A percentile compares a stretch with the other conserved stretches of the same genome.
These are phyloP conservation scores for Stenoptilia bipunctidactyla DNA, from an alignment of 2,888 invertebrate species.

Conservation along the genomic window DNA sequence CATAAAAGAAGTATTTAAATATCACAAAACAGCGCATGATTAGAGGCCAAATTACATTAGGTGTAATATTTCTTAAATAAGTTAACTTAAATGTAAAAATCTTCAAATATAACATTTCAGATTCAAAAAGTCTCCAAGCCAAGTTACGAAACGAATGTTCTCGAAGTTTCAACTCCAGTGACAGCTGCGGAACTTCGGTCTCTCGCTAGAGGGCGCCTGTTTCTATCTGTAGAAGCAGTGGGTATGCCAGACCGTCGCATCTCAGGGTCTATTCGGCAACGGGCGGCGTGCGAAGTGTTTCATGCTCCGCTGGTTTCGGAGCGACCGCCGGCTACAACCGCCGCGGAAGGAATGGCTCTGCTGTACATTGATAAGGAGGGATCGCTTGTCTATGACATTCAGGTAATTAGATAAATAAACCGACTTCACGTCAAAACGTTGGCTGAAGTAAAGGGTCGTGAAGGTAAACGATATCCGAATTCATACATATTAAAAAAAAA, in stretches of 20 bases:
- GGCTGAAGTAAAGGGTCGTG: too few relatives aligned
- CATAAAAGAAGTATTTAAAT: too few relatives aligned
- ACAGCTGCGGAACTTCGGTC: slow-evolving; percentile 81
- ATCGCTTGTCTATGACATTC: slow-evolving; percentile 82
- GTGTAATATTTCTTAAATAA: too few relatives aligned
- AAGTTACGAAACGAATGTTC: slow-evolving; percentile 79
- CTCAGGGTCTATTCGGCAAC: slow-evolving; percentile 79
- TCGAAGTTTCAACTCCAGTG: slow-evolving; percentile 85
- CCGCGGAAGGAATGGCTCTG: slow-evolving; percentile 80
- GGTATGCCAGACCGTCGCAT: slow-evolving; percentile 76
- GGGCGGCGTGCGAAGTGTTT: slow-evolving; percentile 85
- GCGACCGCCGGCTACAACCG: slow-evolving; percentile 48
- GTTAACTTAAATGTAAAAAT: too few relatives aligned
- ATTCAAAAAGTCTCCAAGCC: slow-evolving; percentile 78
- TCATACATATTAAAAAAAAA: too few relatives aligned
- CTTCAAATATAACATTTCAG: slow-evolving; percentile 33
- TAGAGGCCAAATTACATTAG: too few relatives aligned
- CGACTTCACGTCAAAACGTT: too few relatives aligned
- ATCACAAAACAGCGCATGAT: too few relatives aligned
- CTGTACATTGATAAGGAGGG: slow-evolving; percentile 84
- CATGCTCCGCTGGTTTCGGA: slow-evolving; percentile 77
- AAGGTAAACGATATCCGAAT: too few relatives aligned
- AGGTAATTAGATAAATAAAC: too few relatives aligned
- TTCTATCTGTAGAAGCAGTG: slow-evolving; percentile 78
- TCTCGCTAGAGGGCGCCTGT: slow-evolving; percentile 81